These are phyloP conservation scores for Conchocele bisecta DNA, from an alignment of 2,888 invertebrate genomes.

Conservation along the genomic window DNA sequence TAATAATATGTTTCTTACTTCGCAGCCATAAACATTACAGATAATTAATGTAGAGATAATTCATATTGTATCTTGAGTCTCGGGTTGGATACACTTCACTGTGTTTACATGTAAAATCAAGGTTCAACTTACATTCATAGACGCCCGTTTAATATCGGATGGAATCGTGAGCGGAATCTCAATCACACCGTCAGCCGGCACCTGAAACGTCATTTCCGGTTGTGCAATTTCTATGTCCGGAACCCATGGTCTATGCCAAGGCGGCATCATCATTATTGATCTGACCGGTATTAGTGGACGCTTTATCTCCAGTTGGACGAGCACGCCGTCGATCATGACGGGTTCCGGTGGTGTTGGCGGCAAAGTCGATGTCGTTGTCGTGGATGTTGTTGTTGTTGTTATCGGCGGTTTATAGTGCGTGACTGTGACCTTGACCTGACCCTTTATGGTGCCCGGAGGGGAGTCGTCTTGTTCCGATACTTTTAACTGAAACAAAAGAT, in stretches of 20 bases:
- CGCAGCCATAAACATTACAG: too few species aligned
- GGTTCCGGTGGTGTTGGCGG: conserved; percentile 31
- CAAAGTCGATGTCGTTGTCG: conserved; percentile 54
- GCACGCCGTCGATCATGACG: background rate
- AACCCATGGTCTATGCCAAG: conserved; percentile 45
- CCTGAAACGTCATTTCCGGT: conserved; percentile 26
- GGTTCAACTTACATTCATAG: conserved; percentile 55
- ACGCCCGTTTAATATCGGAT: conserved; percentile 41
- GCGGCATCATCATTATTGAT: background rate
- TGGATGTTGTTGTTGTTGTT: conserved; percentile 56
- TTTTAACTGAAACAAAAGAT: conserved; percentile 56
- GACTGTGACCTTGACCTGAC: conserved; percentile 50
- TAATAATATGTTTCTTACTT: too few species aligned
- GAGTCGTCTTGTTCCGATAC: conserved; percentile 66
- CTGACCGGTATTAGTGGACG: conserved; percentile 2
- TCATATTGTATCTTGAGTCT: too few species aligned
- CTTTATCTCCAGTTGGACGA: background rate
- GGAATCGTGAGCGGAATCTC: conserved; percentile 57
- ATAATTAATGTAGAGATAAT: too few species aligned
- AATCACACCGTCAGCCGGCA: conserved; percentile 58
- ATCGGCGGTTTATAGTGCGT: conserved; percentile 58
- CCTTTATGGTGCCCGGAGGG: conserved; percentile 46
- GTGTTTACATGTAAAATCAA: too few species aligned
- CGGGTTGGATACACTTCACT: too few species aligned
- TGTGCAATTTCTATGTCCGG: conserved; percentile 33